Percentiles rank a stretch among this genome's conserved stretches.
phyloP scores from a whole-genome alignment of 37 sponge, comb jelly and placozoan species.

The Aphrocallistes beatrix region DNA sequence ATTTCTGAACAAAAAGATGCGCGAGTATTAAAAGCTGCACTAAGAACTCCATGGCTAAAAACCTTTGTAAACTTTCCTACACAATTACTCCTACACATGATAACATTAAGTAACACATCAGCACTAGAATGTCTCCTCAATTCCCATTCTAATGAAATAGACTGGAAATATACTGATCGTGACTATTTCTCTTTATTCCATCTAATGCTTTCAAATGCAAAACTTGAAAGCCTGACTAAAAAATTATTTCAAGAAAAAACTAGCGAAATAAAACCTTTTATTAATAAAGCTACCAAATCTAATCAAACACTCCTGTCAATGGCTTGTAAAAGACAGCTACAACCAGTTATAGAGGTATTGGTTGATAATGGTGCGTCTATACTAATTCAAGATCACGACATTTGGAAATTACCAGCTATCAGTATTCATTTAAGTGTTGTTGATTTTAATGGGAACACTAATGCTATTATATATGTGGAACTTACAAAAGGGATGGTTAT shows the following conservation, averaged over 20 bases:
- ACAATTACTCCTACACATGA: background rate
- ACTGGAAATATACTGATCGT: background rate
- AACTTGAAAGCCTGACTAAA: background rate
- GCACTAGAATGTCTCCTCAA: background rate
- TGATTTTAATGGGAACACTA: background rate
- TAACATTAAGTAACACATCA: background rate
- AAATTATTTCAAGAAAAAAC: background rate
- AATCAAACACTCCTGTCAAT: background rate
- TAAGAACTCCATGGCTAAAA: conserved; percentile 11
- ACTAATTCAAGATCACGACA: background rate
- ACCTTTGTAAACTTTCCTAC: background rate
- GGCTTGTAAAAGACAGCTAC: background rate
- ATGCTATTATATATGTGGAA: background rate
- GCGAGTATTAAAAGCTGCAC: background rate
- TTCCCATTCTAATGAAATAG: background rate
- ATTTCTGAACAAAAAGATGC: background rate
- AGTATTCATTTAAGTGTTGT: background rate
- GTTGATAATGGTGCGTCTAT: background rate
- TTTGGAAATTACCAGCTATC: background rate
- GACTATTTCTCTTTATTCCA: background rate
- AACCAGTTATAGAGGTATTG: background rate
- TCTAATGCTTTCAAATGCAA: background rate
- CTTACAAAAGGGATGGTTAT: background rate
- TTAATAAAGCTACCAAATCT: background rate
- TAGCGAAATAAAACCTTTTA: background rate